These are phyloP conservation scores for Oryctolagus cuniculus DNA, from an alignment of 2,113 vertebrate genomes.

Conservation along the genomic window DNA sequence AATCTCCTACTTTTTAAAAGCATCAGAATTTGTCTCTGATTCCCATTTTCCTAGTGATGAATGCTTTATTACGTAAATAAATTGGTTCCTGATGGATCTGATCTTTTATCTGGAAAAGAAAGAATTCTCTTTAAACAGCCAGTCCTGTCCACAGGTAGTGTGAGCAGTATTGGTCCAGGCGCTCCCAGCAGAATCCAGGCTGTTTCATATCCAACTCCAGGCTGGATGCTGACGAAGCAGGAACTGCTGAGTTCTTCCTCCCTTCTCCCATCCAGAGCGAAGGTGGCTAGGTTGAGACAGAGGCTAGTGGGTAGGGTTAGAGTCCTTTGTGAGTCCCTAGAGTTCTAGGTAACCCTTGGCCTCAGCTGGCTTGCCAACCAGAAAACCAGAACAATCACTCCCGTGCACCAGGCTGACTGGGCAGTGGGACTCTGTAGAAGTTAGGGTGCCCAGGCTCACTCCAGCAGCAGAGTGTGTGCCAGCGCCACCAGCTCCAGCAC, in stretches of 20 bases:
- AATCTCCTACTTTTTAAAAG: background rate
- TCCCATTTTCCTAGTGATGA: background rate
- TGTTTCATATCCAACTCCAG: background rate
- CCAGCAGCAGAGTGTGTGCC: background rate
- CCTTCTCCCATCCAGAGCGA: background rate
- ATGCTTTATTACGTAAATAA: conserved; percentile 12
- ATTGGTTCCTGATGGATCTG: background rate
- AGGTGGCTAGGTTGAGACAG: background rate
- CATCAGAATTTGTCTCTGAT: background rate
- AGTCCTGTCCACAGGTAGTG: background rate
- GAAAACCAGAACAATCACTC: background rate
- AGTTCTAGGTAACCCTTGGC: background rate
- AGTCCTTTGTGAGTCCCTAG: background rate
- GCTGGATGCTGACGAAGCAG: background rate
- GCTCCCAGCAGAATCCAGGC: background rate
- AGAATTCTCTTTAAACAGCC: background rate
- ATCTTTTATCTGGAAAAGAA: background rate
- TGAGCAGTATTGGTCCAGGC: background rate
- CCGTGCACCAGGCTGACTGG: background rate
- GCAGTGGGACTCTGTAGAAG: background rate
- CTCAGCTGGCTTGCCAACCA: background rate
- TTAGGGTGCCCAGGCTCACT: background rate
- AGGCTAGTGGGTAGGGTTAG: background rate
- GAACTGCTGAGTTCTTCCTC: background rate
- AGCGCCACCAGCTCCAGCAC: background rate